These are phyloP conservation scores for Calvadosia cruxmelitensis DNA, from an alignment of 30 jellyfish, hydroid and myxozoan genomes.

Conservation along the genomic window DNA sequence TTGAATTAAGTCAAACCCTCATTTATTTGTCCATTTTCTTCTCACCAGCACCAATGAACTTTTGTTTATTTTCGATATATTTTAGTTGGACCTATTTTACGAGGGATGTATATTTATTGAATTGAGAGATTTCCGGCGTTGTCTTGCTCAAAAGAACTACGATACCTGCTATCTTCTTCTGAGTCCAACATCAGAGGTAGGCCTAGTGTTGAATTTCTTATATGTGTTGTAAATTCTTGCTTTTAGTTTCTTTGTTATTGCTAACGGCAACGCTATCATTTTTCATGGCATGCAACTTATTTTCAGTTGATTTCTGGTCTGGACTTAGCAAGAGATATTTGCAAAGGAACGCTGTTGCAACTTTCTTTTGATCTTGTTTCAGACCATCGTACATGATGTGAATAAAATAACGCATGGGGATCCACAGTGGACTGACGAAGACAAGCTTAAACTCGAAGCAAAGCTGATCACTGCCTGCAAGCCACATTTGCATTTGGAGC, in stretches of 20 bases:
- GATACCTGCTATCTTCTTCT: constrained; percentile 49
- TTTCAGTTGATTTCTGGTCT: no score
- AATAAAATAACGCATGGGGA: constrained; percentile 67
- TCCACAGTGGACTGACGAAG: constrained; percentile 64
- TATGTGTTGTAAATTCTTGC: no score
- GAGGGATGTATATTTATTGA: constrained; percentile 93
- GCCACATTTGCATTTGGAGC: constrained; percentile 77
- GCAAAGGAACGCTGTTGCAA: no score
- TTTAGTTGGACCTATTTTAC: constrained; percentile 63
- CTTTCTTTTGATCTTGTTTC: not conserved
- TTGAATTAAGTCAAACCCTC: no score
- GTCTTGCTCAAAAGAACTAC: constrained; percentile 34
- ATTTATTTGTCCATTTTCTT: no score
- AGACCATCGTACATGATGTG: constrained; percentile 94
- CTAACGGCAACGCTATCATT: no score
- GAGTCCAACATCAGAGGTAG: constrained; percentile 86
- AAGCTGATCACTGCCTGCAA: constrained; percentile 71
- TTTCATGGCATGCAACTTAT: no score
- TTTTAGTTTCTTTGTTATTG: no score
- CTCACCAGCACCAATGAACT: not conserved
- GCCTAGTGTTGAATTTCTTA: no score
- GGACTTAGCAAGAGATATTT: no score
- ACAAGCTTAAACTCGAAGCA: constrained; percentile 61
- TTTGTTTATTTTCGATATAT: not conserved
- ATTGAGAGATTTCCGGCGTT: constrained; percentile 67